These are phyloP conservation scores for Taxidea taxus DNA, from an alignment of 2,113 vertebrate species.

Conservation along the genomic window DNA sequence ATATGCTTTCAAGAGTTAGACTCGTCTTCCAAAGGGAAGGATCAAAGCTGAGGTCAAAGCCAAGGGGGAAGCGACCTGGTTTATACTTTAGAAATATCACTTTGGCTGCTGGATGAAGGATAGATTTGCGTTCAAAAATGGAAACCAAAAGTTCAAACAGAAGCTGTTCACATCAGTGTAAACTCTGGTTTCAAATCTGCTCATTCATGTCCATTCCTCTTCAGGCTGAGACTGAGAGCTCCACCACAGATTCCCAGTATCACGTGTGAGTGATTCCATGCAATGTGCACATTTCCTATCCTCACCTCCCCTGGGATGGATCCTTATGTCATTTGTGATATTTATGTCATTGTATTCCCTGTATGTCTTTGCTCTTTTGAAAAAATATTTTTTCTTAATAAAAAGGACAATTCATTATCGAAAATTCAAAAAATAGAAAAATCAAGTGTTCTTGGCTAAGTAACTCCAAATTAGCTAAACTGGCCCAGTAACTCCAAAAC, in stretches of 20 bases:
- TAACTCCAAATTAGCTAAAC: background rate
- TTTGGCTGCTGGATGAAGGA: background rate
- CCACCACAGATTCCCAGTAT: background rate
- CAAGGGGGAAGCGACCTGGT: background rate
- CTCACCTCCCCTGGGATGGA: background rate
- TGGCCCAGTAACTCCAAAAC: background rate
- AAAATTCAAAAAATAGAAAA: conserved; percentile 34
- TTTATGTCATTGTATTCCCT: background rate
- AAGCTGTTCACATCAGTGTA: background rate
- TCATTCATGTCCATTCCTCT: background rate
- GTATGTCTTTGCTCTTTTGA: background rate
- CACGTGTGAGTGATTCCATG: background rate
- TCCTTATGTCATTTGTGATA: background rate
- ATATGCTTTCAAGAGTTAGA: background rate
- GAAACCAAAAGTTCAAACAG: background rate
- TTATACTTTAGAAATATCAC: background rate
- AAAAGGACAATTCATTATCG: background rate
- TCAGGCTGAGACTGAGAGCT: background rate
- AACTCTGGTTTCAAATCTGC: background rate
- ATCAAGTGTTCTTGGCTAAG: background rate
- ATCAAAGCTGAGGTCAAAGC: background rate
- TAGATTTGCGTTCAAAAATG: background rate
- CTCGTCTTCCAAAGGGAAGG: background rate
- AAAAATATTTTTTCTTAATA: background rate
- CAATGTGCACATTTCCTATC: background rate